phyloP scores from a whole-genome alignment of 2,888 invertebrate genomes.

The Linnaemya vulpina region DNA sequence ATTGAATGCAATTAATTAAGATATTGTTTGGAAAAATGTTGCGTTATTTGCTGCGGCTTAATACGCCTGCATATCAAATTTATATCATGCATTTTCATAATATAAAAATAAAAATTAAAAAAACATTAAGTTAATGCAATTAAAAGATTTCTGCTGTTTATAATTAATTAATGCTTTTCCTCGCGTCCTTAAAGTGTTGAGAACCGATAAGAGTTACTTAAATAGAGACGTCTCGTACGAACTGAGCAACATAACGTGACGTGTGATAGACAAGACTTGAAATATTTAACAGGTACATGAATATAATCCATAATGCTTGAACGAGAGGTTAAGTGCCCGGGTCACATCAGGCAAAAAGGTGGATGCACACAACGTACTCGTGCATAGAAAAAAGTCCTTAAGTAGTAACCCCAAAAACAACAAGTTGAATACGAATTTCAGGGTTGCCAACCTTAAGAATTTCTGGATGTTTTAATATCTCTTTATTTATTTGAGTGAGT shows the following conservation, averaged over 20 bases:
- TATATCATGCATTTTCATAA: no score
- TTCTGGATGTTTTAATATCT: neutral
- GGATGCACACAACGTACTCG: neutral
- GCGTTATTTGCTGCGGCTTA: no score
- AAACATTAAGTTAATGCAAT: slow-evolving; percentile 5
- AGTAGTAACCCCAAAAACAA: slow-evolving; percentile 8
- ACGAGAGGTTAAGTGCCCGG: slow-evolving; percentile 66
- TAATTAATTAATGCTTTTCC: neutral
- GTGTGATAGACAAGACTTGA: slow-evolving; percentile 25
- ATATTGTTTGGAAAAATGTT: no score
- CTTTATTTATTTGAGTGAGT: no score
- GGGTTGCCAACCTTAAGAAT: slow-evolving; percentile 11
- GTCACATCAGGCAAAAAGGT: slow-evolving; percentile 54
- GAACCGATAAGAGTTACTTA: neutral
- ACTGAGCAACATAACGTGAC: neutral
- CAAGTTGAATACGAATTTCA: slow-evolving; percentile 10
- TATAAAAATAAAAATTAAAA: neutral
- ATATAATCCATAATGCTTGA: slow-evolving; percentile 56
- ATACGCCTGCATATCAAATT: no score
- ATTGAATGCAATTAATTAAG: no score
- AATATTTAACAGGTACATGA: slow-evolving; percentile 1
- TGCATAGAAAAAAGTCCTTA: neutral
- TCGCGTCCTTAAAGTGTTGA: slow-evolving; percentile 9
- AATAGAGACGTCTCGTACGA: neutral
- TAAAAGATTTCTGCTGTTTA: neutral